phyloP scores from a whole-genome alignment of 2,888 invertebrate species.

The Caenorhabditis doughertyi region DNA sequence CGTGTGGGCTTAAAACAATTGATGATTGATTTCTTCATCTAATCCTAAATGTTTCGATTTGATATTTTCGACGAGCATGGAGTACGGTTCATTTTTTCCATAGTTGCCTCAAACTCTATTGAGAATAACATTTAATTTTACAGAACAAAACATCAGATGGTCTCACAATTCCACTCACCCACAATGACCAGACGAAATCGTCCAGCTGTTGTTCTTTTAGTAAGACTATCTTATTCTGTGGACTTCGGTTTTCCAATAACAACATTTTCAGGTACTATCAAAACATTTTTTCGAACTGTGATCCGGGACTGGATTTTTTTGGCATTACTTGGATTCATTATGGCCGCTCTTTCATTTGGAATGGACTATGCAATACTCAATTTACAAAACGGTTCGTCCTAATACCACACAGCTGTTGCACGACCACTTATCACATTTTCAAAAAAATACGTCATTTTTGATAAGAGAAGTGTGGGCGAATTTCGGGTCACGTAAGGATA shows the following conservation, averaged over 20 bases:
- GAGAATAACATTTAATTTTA: neutral
- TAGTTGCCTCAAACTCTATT: no score
- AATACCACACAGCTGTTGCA: conserved; percentile 8
- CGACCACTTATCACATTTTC: conserved; percentile 19
- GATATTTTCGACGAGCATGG: conserved; percentile 32
- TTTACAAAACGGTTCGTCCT: conserved; percentile 73
- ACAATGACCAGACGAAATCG: conserved; percentile 19
- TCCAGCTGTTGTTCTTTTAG: conserved; percentile 46
- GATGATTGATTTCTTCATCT: conserved; percentile 29
- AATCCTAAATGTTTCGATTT: conserved; percentile 40
- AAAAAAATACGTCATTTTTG: conserved; percentile 42
- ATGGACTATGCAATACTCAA: conserved; percentile 79
- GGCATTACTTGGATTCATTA: conserved; percentile 84
- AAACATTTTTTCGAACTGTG: conserved; percentile 50
- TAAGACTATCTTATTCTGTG: neutral
- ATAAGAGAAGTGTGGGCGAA: conserved; percentile 28
- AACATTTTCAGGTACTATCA: conserved; percentile 31
- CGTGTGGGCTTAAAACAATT: conserved; percentile 24
- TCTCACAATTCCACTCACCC: conserved; percentile 50
- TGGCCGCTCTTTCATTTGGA: conserved; percentile 82
- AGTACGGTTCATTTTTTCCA: conserved; percentile 9
- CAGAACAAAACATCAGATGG: conserved; percentile 62
- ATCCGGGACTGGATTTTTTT: conserved; percentile 84
- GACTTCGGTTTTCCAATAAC: no score
- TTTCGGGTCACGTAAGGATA: neutral